Evolutionary conservation across 2,113 vertebrate species (phyloP).

Genomic region (Xenopus borealis): DNA sequence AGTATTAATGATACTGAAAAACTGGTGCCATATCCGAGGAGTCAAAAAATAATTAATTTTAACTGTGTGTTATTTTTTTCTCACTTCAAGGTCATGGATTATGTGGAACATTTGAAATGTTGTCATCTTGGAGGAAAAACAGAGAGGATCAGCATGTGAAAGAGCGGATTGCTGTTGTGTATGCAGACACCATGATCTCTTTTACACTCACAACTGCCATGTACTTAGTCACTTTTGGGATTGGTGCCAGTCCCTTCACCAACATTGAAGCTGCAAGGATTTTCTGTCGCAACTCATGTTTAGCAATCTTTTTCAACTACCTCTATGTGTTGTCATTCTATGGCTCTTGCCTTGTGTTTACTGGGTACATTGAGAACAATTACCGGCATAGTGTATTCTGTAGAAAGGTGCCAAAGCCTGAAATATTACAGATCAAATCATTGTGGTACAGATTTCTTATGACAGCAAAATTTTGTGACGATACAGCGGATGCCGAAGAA

Average conservation of each 20-base stretch:
- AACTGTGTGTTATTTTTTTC: slow-evolving; percentile 59
- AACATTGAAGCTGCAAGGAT: slow-evolving; percentile 98
- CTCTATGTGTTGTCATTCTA: slow-evolving; percentile 97
- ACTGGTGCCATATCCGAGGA: too few relatives aligned
- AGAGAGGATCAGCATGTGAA: slow-evolving; percentile 97
- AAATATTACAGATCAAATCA: slow-evolving; percentile 87
- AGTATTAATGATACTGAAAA: too few relatives aligned
- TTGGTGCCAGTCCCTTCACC: slow-evolving; percentile 97
- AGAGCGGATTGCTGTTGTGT: slow-evolving; percentile 93
- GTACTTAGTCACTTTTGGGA: slow-evolving; percentile 94
- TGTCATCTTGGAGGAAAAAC: slow-evolving; percentile 95
- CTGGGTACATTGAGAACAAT: slow-evolving; percentile 96
- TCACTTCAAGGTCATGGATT: slow-evolving; percentile 86
- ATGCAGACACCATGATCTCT: slow-evolving; percentile 94
- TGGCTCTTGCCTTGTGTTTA: slow-evolving; percentile 95
- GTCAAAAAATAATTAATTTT: neutral
- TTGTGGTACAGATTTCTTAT: slow-evolving; percentile 96
- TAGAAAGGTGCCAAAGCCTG: slow-evolving; percentile 90
- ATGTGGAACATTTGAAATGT: slow-evolving; percentile 96
- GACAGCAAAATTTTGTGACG: slow-evolving; percentile 91
- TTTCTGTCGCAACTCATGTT: slow-evolving; percentile 93
- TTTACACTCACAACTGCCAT: slow-evolving; percentile 95
- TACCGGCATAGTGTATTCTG: slow-evolving; percentile 98
- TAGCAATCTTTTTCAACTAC: slow-evolving; percentile 92
- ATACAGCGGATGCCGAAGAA: slow-evolving; percentile 71